Evolutionary conservation across 2,888 invertebrate species (phyloP), one percentile per base, ranked within the genome.

Genomic region (Lasiommata megera): DNA sequence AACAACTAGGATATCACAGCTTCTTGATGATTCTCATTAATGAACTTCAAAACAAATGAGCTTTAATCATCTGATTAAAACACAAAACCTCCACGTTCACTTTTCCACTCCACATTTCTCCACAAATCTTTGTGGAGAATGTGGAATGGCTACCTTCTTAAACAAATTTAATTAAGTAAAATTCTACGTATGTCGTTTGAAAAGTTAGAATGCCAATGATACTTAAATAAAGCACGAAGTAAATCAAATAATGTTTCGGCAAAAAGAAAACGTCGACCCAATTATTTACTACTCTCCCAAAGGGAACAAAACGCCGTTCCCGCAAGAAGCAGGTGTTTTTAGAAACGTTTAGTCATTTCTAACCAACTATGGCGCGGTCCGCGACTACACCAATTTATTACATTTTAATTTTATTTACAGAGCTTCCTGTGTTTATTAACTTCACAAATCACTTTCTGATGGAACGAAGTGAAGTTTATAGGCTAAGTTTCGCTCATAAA

Each of bases 371-470:
- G 12, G 12, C 40, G 28, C 12, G 29, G 28, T 16, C 17, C 40
- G 28, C 12, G 29, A 38, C 28, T 40, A 61, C n/a, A n/a, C 59
- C 57, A 61, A 67, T 67, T 67, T 67, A 67, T 67, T 58, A 65
- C 64, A 53, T 63, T 67, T 68, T 68, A 67, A 68, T 60, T 65
- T 67, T 68, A 68, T 69, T 69, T 68, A 69, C 67, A 58, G 60
- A 48, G 31, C 44, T 43, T 41, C 44, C 59, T 36, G 36, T 52
- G 37, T 65, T 63, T 65, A 64, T 63, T 55, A 37, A 31, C 40
- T 48, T 54, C 55, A 53, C 54, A 57, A 60, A 60, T 60, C 60
- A 62, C 55, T 34, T 44, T 37, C 16, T 50, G 48, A 60, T 56
- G 53, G 37, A 54, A 31, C 17, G 18, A 40, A 34, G 31, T 34